Evolutionary conservation across 1,140 invertebrate species (phyloP).

Genomic region (Centruroides sculpturatus): DNA sequence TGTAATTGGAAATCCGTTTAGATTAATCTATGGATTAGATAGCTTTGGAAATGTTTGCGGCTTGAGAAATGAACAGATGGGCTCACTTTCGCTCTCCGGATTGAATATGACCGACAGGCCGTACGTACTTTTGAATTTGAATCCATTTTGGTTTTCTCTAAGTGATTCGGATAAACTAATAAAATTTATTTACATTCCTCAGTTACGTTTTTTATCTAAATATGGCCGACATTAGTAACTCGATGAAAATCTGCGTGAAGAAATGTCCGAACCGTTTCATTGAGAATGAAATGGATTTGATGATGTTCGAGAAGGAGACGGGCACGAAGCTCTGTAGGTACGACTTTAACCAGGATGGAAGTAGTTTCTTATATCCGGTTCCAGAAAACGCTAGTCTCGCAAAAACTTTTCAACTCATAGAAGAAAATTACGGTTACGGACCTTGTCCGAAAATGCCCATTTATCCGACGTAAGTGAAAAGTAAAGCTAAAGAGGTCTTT

Average conservation of each 20-base stretch:
- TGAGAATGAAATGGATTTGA: constrained; percentile 45
- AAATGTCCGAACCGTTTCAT: constrained; percentile 60
- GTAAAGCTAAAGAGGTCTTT: too few relatives aligned
- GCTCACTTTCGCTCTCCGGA: constrained; percentile 57
- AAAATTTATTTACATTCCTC: constrained; percentile 11
- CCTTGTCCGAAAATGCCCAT: constrained; percentile 8
- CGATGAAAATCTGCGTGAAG: constrained; percentile 77
- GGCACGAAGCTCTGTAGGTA: constrained; percentile 55
- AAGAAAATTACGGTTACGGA: constrained; percentile 6
- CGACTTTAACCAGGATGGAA: constrained; percentile 34
- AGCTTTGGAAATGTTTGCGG: constrained; percentile 94
- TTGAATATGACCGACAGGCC: constrained; percentile 62
- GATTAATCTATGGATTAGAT: constrained; percentile 83
- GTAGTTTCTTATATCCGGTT: constrained; percentile 6
- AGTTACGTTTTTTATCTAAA: constrained; percentile 73
- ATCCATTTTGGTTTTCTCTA: neutral
- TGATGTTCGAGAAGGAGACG: constrained; percentile 54
- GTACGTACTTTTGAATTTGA: constrained; percentile 26
- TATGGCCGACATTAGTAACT: constrained; percentile 51
- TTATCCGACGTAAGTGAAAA: constrained; percentile 1
- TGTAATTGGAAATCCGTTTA: constrained; percentile 70
- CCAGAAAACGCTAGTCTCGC: constrained; percentile 4
- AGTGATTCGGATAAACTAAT: constrained; percentile 13
- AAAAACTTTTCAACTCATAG: neutral
- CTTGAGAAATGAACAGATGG: constrained; percentile 54